phyloP scores from a whole-genome alignment of 2,797 vertebrate genomes.

The Streptopelia turtur region DNA sequence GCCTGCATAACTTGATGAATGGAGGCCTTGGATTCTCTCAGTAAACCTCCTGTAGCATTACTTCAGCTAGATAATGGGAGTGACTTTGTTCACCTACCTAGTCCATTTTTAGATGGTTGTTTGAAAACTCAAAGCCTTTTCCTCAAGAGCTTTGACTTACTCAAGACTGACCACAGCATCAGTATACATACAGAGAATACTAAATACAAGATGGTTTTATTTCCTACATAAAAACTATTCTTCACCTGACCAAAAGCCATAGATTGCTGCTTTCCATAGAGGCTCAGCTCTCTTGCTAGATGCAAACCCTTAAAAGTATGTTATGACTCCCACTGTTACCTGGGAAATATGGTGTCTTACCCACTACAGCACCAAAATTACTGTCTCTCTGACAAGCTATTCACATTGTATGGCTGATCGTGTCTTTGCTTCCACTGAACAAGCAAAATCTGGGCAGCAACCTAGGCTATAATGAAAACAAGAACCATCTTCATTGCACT shows the following conservation, averaged over 20 bases:
- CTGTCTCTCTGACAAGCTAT: not conserved
- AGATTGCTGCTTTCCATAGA: not conserved
- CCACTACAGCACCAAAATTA: not conserved
- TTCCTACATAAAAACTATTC: not conserved
- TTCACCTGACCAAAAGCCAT: not conserved
- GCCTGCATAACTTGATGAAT: not conserved
- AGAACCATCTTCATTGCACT: slow-evolving; percentile 81
- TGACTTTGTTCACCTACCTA: not conserved
- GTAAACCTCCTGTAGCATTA: not conserved
- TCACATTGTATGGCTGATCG: slow-evolving; percentile 73
- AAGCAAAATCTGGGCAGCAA: slow-evolving; percentile 77
- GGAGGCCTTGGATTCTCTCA: not conserved
- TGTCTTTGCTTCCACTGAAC: slow-evolving; percentile 83
- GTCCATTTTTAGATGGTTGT: not conserved
- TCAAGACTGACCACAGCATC: not conserved
- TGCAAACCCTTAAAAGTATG: not conserved
- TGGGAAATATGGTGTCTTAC: not conserved
- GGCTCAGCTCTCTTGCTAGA: not conserved
- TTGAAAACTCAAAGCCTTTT: not conserved
- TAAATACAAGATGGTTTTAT: not conserved
- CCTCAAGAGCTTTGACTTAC: not conserved
- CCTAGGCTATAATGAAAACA: slow-evolving; percentile 77
- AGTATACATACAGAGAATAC: not conserved
- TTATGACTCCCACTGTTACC: not conserved
- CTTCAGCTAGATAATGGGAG: not conserved